Conservation (phyloP, 2,113 vertebrate species). For the Bagarius yarrelli region DNA sequence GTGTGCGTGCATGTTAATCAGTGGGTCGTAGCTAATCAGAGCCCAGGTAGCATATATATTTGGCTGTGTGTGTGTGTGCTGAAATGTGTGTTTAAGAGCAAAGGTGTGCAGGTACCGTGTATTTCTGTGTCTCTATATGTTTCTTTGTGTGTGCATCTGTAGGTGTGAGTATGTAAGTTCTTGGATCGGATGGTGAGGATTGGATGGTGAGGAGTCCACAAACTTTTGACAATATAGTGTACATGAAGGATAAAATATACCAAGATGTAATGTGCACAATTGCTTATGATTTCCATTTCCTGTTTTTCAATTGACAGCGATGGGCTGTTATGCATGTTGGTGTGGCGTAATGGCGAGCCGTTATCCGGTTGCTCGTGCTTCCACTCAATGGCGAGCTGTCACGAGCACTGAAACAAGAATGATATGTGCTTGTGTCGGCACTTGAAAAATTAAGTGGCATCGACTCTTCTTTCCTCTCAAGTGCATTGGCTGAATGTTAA, state of each 20-base stretch:
- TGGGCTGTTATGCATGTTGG: constrained; percentile 14
- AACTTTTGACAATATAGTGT: no score
- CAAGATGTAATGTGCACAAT: not conserved
- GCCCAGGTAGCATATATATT: no score
- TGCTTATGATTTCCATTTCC: not conserved
- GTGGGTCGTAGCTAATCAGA: no score
- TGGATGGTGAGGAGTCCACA: no score
- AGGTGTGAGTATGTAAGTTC: no score
- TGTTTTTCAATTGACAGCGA: not conserved
- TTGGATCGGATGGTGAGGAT: no score
- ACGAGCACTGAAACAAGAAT: constrained; percentile 30
- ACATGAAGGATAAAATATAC: no score
- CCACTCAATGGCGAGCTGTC: constrained; percentile 33
- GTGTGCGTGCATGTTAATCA: not conserved
- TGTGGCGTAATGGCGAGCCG: constrained; percentile 3
- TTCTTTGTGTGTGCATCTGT: no score
- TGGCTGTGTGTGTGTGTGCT: no score
- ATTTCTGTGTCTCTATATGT: no score
- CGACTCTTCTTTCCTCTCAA: constrained; percentile 29
- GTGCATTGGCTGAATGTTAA: constrained; percentile 31
- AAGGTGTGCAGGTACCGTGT: no score
- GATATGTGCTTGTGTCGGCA: constrained; percentile 33
- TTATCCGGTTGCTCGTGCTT: constrained; percentile 16
- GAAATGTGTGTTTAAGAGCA: no score
- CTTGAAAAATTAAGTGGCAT: constrained; percentile 33